Conservation (phyloP, 2,888 invertebrate species). For the Phaedon cochleariae region DNA sequence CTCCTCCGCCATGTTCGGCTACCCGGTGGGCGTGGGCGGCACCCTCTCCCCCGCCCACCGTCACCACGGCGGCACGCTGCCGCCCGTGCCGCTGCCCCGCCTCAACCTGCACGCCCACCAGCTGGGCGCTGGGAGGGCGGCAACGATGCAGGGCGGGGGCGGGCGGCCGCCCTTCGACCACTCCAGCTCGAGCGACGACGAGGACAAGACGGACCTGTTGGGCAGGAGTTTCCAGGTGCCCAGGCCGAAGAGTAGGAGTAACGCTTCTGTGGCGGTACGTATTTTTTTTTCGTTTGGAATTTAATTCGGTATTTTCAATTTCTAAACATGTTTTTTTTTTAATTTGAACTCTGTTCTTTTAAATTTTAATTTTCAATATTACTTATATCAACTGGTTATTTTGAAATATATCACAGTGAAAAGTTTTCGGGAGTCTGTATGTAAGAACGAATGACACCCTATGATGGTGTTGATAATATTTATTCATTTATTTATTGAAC, state of each 20-base stretch:
- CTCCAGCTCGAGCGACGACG: slow-evolving; percentile 68
- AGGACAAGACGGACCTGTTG: slow-evolving; percentile 81
- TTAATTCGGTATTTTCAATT: slow-evolving; percentile 11
- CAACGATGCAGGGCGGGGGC: slow-evolving; percentile 58
- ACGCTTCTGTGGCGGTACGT: slow-evolving; percentile 70
- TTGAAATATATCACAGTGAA: too few species aligned
- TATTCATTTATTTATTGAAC: too few species aligned
- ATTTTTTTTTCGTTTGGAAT: neutral
- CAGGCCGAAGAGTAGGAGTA: slow-evolving; percentile 82
- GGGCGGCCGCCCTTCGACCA: slow-evolving; percentile 65
- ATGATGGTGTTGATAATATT: too few species aligned
- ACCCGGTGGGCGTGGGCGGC: slow-evolving; percentile 69
- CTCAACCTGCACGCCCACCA: slow-evolving; percentile 64
- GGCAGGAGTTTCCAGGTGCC: slow-evolving; percentile 80
- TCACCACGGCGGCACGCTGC: slow-evolving; percentile 60
- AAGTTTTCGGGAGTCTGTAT: too few species aligned
- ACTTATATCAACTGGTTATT: too few species aligned
- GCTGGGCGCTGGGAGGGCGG: slow-evolving; percentile 51
- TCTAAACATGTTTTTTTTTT: slow-evolving; percentile 18
- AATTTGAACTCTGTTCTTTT: too few species aligned
- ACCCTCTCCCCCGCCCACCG: slow-evolving; percentile 57
- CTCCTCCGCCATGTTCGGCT: slow-evolving; percentile 85
- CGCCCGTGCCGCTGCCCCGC: slow-evolving; percentile 77
- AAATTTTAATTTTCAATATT: too few species aligned
- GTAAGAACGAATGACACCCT: too few species aligned